Evolutionary conservation across 2,113 vertebrate species (phyloP), one percentile per base, ranked within the genome.

Genomic region (Ursus arctos): DNA sequence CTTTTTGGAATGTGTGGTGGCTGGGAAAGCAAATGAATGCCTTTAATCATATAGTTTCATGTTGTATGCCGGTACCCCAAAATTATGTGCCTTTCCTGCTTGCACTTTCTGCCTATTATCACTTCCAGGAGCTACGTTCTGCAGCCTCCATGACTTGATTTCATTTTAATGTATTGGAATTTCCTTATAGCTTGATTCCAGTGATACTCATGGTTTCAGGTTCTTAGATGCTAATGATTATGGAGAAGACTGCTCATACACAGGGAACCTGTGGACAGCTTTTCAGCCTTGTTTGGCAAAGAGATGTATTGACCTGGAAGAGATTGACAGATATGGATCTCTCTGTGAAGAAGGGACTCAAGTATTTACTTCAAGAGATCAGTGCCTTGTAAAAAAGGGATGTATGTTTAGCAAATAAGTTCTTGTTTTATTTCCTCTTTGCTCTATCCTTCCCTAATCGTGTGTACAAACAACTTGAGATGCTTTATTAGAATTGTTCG

Each of bases 131-230:
- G 55, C 49, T 88, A 8, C 93, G 11, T 82, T 53, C 67, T 96
- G 11, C 14, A 90, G 43, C 4, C 4, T 33, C 59, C 14, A 40
- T 55, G 49, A 63, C 55, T 74, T 92, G 24, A 28, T 87, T 93
- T 96, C 24, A 97, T 92, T 92, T 92, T 92, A 51, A 77, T 77
- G 33, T 94, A 33, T 88, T 88, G 14, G 24, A 49, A 93, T 92
- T 82, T 95, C 21, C 24, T 93, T 93, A 47, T 47, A 16, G 63
- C 24, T 88, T 95, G 10, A 57, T 88, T 95, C 43, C 57, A 49
- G 40, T 63, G 31, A 84, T 55, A 83, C 31, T 91, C 4, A 67
- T 59, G 7, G 15, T 79, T 94, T 96, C 77, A 69, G 28, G 10
- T 96, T 95, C 28, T 86, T 85, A 89, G 57, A 24, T 91, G 87